Evolutionary conservation across 2,888 invertebrate species (phyloP), one percentile per base, ranked within the genome.

Genomic region (Oscheius myriophilus): DNA sequence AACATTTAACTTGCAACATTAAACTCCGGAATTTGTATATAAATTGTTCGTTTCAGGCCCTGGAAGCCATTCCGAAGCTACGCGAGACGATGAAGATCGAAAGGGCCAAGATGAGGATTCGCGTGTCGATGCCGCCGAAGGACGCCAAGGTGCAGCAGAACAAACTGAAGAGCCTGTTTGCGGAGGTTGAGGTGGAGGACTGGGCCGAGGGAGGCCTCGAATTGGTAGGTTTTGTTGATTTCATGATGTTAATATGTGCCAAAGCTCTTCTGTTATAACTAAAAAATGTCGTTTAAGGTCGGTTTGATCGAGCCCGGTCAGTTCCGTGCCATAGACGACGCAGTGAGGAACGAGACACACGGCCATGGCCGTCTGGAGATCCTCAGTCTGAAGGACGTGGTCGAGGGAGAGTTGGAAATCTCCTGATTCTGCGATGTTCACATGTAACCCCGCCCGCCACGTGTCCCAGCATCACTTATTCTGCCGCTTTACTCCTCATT

Each of bases 21-120:
- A 33, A 33, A 6, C 33, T 6, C 3, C 33, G 3, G 33, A 33
- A 6, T 6, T 9, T 6, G 33, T 33, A 33, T 9, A 3, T 9
- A 6, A 33, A 33, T 33, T 9, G 9, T 33, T 9, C 23, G 25
- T 71, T 79, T 41, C 69, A 90, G 89, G 95, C 96, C 0, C 88
- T 98, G 71, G 96, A 96, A 86, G 95, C 95, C 0, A 95, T 96
- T 78, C 92, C 92, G 68, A 90, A 93, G 79, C 88, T 96, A 43
- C 92, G 92, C 84, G 91, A 91, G 73, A 91, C 92, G 42, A 92
- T 98, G 86, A 93, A 94, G 0, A 90, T 98, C 76, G 95, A 96
- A 87, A 89, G 96, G 81, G 96, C 96, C 0, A 94, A 95, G 87
- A 98, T 98, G 97, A 91, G 94, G 83, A 89, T 98, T 0, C 91